phyloP scores from a whole-genome alignment of 23 tunicate genomes.

The Pegea sp. region DNA sequence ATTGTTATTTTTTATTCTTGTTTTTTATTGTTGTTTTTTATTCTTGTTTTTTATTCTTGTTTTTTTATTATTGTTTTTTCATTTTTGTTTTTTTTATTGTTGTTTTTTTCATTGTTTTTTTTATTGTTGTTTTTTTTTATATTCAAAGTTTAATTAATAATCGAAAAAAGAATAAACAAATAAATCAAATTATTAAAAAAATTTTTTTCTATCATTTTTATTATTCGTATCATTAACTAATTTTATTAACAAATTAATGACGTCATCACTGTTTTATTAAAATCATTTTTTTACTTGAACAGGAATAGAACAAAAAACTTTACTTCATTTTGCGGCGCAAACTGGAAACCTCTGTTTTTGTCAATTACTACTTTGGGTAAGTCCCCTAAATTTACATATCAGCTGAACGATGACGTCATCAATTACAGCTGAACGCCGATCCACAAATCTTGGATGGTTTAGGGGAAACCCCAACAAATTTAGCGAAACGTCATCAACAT shows the following conservation, averaged over 20 bases:
- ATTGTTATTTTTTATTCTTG: too few species aligned
- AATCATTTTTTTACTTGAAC: background rate
- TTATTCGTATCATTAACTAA: background rate
- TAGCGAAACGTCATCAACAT: conserved; percentile 44
- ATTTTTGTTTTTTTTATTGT: background rate
- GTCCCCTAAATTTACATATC: background rate
- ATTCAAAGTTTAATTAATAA: too few species aligned
- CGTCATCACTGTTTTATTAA: background rate
- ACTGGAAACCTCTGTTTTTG: conserved; percentile 52
- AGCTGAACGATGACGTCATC: background rate
- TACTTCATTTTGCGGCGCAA: conserved; percentile 66
- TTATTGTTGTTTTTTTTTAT: too few species aligned
- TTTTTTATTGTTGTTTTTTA: conserved; percentile 1
- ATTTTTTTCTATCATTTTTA: too few species aligned
- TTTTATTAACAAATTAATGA: background rate
- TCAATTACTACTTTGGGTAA: conserved; percentile 72
- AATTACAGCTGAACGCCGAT: conserved; percentile 26
- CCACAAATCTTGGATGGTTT: conserved; percentile 6
- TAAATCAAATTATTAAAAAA: too few species aligned
- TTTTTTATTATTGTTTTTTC: background rate
- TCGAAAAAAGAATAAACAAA: too few species aligned
- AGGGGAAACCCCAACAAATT: conserved; percentile 25
- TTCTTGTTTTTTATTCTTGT: background rate
- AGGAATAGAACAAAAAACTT: conserved; percentile 31
- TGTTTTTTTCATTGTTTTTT: background rate